phyloP scores from a whole-genome alignment of 1,140 invertebrate genomes.

The Tetragnatha versicolor region DNA sequence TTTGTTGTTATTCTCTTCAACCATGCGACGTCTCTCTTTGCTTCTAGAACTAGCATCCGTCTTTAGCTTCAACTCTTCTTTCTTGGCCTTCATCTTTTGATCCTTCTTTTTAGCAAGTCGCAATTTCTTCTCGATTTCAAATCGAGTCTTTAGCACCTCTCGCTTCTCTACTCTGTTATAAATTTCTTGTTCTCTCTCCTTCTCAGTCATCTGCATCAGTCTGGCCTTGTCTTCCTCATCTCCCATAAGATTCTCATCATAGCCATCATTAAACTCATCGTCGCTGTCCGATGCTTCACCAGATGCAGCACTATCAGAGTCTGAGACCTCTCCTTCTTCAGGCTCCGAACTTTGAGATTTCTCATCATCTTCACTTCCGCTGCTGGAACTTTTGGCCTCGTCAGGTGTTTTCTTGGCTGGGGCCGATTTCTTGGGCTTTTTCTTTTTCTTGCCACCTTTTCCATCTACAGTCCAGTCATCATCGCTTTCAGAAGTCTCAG shows the following conservation, averaged over 20 bases:
- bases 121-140: conserved; percentile 95
- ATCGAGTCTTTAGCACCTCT: conserved; percentile 91
- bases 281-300: conserved; percentile 65
- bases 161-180: conserved; percentile 94
- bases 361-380: conserved; percentile 66
- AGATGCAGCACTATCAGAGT: conserved; percentile 9
- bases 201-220: conserved; percentile 91
- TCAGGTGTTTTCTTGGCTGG: conserved; percentile 33
- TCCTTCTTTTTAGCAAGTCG: conserved; percentile 84
- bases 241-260: conserved; percentile 96
- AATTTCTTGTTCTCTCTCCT: conserved; percentile 95
- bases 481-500: conserved; percentile 77
- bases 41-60: conserved; percentile 76
- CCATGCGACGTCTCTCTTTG: conserved; percentile 90
- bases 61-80: conserved; percentile 60
- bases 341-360: conserved; percentile 72
- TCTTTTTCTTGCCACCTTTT: conserved; percentile 71
- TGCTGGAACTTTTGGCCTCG: not conserved
- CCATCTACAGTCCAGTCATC: conserved; percentile 74
- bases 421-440: conserved; percentile 60
- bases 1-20: conserved; percentile 81
- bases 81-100: conserved; percentile 69
- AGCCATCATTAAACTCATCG: conserved; percentile 79
- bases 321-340: conserved; percentile 64
- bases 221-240: conserved; percentile 92